Conservation (phyloP, 1,140 invertebrate species). For the Battus philenor region DNA sequence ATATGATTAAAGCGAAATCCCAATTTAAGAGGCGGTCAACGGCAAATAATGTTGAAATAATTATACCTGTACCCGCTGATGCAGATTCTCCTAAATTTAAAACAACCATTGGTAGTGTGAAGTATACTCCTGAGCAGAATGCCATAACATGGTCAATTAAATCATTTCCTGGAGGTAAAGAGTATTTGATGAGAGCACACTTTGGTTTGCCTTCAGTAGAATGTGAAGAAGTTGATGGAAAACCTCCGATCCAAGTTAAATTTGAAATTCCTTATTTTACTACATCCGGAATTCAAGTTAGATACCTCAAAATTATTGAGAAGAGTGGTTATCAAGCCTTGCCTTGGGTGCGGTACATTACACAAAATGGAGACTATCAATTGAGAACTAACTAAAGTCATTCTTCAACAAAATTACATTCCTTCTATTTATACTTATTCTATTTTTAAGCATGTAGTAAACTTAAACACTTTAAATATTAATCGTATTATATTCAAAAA, state of each 20-base stretch:
- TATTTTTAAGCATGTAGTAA: conserved; percentile 27
- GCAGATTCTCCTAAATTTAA: conserved; percentile 99
- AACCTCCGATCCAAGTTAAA: conserved; percentile 98
- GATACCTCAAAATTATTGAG: conserved; percentile 99
- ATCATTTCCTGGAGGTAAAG: conserved; percentile 99
- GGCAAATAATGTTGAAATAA: conserved; percentile 99
- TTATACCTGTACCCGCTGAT: conserved; percentile 98
- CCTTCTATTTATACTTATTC: conserved; percentile 41
- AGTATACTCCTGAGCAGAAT: conserved; percentile 98
- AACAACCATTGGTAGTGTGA: conserved; percentile 97
- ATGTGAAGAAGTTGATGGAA: conserved; percentile 96
- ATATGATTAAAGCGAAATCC: conserved; percentile 99
- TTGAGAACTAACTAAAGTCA: conserved; percentile 90
- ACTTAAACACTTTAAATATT: conserved; percentile 24
- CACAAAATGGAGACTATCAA: conserved; percentile 99
- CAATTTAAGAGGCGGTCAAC: conserved; percentile 99
- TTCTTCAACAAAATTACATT: conserved; percentile 34
- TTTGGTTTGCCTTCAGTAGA: conserved; percentile 99
- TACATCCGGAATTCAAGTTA: conserved; percentile 98
- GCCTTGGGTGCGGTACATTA: conserved; percentile 99
- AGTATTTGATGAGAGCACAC: conserved; percentile 99
- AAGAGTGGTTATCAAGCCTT: conserved; percentile 99
- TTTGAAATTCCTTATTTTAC: conserved; percentile 99
- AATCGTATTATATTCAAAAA: conserved; percentile 31
- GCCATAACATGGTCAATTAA: conserved; percentile 99